Evolutionary conservation across 1,140 invertebrate species (phyloP).

Genomic region (Ooceraea biroi): DNA sequence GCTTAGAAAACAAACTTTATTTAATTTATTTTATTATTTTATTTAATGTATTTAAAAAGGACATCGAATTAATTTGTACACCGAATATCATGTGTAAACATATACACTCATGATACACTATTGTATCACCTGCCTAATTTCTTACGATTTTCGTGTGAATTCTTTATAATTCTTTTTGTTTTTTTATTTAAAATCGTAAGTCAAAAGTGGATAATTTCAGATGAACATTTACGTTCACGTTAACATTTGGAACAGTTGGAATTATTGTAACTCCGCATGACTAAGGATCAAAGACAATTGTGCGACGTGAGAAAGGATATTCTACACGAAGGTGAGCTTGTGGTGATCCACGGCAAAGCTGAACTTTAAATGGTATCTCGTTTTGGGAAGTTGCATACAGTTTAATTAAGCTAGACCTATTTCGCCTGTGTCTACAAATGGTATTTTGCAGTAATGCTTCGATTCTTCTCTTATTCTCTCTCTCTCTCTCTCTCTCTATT

Average conservation of each 20-base stretch:
- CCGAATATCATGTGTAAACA: too few species aligned
- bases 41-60: too few species aligned
- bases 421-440: conserved; percentile 68
- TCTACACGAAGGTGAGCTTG: conserved; percentile 19
- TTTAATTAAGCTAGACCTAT: conserved; percentile 72
- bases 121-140: too few species aligned
- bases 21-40: too few species aligned
- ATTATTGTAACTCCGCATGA: conserved; percentile 1
- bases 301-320: not conserved
- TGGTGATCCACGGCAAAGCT: conserved; percentile 2
- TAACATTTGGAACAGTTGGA: not conserved
- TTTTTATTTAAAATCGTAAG: too few species aligned
- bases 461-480: conserved; percentile 17
- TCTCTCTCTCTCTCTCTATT: conserved; percentile 3
- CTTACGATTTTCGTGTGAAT: too few species aligned
- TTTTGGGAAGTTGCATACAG: conserved; percentile 53
- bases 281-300: conserved; percentile 5
- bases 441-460: conserved; percentile 59
- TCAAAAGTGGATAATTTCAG: not conserved
- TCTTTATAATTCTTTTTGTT: too few species aligned
- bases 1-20: too few species aligned
- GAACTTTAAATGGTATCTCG: conserved; percentile 47
- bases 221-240: not conserved
- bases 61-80: too few species aligned
- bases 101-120: too few species aligned